A percentile compares a stretch with the other conserved stretches of the same genome.
phyloP scores from a whole-genome alignment of 2,888 invertebrate species.

The Netelia virgata region DNA sequence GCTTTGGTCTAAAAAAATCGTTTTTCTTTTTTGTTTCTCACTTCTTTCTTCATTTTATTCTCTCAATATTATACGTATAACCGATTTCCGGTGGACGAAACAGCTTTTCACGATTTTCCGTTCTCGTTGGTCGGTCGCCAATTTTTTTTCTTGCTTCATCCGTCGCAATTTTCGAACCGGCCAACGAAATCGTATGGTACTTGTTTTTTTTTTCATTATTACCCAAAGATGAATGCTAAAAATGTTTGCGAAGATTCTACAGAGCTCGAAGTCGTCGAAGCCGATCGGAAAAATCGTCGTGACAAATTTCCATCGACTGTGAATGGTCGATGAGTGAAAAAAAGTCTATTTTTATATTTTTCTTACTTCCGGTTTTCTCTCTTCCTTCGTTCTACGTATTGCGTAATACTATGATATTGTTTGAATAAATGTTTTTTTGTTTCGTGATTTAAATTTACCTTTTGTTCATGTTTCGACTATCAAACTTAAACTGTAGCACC shows the following conservation, averaged over 20 bases:
- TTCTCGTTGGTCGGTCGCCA: conserved; percentile 56
- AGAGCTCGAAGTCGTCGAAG: conserved; percentile 41
- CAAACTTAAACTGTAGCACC: conserved; percentile 75
- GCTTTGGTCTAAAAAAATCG: conserved; percentile 81
- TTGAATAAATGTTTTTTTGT: conserved; percentile 28
- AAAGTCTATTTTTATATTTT: conserved; percentile 34
- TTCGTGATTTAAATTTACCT: conserved; percentile 25
- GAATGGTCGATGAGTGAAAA: conserved; percentile 45
- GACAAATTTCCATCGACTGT: conserved; percentile 42
- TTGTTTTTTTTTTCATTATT: not conserved
- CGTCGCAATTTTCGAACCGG: conserved; percentile 45
- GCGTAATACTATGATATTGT: conserved; percentile 57
- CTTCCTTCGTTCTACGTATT: conserved; percentile 39
- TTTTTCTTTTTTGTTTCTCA: conserved; percentile 58
- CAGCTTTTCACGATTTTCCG: conserved; percentile 56
- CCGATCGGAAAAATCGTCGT: conserved; percentile 44
- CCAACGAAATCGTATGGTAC: conserved; percentile 44
- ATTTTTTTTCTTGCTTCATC: conserved; percentile 12
- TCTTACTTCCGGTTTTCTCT: conserved; percentile 10
- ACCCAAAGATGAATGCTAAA: conserved; percentile 29
- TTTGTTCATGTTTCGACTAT: conserved; percentile 50
- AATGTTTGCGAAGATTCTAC: conserved; percentile 35
- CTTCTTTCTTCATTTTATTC: conserved; percentile 30
- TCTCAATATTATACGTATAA: conserved; percentile 56
- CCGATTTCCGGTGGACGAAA: conserved; percentile 63